These are phyloP conservation scores for Stichodactyla helianthus DNA, from an alignment of 64 coral and sea anemone species.

Conservation along the genomic window DNA sequence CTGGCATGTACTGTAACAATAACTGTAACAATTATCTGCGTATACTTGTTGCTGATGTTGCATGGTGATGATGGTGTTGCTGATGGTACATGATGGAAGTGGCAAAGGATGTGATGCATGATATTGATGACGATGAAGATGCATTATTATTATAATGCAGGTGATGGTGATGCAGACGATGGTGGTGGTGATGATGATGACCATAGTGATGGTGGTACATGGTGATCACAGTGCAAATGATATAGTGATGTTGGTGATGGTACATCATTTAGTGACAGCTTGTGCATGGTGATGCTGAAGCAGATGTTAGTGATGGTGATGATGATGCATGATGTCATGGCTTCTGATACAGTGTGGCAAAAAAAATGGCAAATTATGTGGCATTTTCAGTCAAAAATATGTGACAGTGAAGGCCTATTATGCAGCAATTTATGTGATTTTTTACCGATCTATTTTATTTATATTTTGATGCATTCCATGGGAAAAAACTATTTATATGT, in stretches of 20 bases:
- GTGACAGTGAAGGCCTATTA: too few species aligned
- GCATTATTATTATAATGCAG: neutral
- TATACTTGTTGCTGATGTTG: neutral
- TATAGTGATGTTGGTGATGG: neutral
- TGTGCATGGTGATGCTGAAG: neutral
- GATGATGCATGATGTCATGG: too few species aligned
- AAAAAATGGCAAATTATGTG: too few species aligned
- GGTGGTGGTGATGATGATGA: neutral
- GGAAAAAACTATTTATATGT: too few species aligned
- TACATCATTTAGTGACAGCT: neutral
- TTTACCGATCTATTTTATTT: too few species aligned
- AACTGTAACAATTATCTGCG: too few species aligned
- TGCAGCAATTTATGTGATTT: too few species aligned
- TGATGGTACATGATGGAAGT: neutral
- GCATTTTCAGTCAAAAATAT: too few species aligned
- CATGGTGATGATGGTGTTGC: neutral
- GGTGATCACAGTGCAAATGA: too few species aligned
- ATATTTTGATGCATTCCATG: too few species aligned
- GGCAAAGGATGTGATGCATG: neutral
- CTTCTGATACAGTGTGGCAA: too few species aligned
- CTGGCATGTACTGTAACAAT: too few species aligned
- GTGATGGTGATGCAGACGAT: neutral
- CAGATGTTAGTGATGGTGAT: neutral
- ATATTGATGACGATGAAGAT: neutral
- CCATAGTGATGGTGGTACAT: neutral